Conservation (phyloP, 2,797 vertebrate genomes). For the Chiroxiphia lanceolata region DNA sequence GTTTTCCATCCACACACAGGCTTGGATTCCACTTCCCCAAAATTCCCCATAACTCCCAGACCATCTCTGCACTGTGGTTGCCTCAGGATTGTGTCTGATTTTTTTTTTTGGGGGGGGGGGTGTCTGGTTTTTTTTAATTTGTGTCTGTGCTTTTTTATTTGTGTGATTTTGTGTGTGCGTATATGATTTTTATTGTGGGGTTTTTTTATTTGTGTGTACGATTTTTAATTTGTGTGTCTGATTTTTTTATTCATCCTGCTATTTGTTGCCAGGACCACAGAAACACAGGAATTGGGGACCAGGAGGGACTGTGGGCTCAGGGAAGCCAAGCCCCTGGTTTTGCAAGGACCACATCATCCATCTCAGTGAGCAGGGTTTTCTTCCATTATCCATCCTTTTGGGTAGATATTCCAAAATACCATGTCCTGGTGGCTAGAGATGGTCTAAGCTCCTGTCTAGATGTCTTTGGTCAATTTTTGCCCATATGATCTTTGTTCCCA, state of each 20-base stretch:
- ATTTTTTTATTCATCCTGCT: background rate
- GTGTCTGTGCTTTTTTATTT: background rate
- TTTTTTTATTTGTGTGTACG: background rate
- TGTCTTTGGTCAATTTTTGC: background rate
- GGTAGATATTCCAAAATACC: background rate
- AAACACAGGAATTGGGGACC: fast-evolving
- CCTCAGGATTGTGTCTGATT: background rate
- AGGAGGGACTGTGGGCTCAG: background rate
- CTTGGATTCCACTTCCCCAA: background rate
- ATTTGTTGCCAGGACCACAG: background rate
- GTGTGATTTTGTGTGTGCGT: background rate
- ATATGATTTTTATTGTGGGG: background rate
- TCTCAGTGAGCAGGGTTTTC: background rate
- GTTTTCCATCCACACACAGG: background rate
- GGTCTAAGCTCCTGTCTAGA: background rate
- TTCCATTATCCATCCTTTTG: background rate
- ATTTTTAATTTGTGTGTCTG: background rate
- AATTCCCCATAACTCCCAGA: background rate
- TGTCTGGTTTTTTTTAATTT: background rate
- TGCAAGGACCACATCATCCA: background rate
- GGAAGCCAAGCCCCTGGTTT: background rate
- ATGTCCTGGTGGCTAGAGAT: background rate
- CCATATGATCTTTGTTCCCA: fast-evolving
- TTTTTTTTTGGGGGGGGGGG: background rate
- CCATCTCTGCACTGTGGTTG: background rate